Evolutionary conservation across 2,888 invertebrate genomes (phyloP).

Genomic region (Miltochrista miniata): DNA sequence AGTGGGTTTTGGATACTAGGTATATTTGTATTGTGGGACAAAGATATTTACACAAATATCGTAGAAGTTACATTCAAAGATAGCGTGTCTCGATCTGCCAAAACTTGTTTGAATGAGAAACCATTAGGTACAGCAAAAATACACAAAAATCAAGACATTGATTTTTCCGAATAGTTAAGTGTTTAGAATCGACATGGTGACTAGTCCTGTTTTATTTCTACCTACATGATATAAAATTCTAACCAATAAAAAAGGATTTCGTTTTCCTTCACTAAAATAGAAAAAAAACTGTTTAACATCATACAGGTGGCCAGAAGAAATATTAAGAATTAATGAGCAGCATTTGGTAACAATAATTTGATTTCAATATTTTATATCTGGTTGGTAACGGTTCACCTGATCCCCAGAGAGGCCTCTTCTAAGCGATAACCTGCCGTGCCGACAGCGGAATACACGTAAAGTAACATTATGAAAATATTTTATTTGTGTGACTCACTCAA

Average conservation of each 20-base stretch:
- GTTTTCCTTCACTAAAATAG: not conserved
- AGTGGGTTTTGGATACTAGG: too few relatives aligned
- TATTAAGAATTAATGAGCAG: conserved; percentile 21
- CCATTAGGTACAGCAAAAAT: too few relatives aligned
- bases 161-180: not conserved
- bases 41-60: too few relatives aligned
- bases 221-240: not conserved
- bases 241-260: not conserved
- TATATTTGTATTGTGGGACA: too few relatives aligned
- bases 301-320: conserved; percentile 6
- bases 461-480: conserved; percentile 41
- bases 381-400: conserved; percentile 40
- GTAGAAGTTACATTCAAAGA: too few relatives aligned
- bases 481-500: conserved; percentile 42
- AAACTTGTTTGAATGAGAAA: too few relatives aligned
- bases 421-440: conserved; percentile 42
- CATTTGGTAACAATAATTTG: conserved; percentile 28
- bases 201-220: not conserved
- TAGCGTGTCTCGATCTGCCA: too few relatives aligned
- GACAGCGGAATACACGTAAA: conserved; percentile 35
- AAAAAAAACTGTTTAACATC: conserved; percentile 1
- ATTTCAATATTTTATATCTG: conserved; percentile 30
- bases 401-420: conserved; percentile 48
- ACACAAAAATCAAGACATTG: too few relatives aligned
- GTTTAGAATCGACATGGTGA: not conserved